These are phyloP conservation scores for Tragelaphus eurycerus DNA, from an alignment of 2,797 vertebrate genomes.

Conservation along the genomic window DNA sequence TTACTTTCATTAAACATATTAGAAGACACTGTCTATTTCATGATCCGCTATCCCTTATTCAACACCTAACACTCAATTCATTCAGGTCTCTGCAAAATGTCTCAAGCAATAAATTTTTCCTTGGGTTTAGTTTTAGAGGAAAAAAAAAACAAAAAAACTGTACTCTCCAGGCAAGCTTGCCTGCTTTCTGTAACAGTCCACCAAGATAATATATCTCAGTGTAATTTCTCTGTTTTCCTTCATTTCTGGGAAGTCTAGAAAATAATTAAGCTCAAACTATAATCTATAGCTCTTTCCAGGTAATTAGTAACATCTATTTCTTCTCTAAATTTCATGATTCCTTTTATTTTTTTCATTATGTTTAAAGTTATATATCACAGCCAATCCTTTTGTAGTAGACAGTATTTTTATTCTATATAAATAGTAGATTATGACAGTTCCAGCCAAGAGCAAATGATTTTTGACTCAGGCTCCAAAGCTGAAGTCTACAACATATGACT, in stretches of 20 bases:
- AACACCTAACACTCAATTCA: constrained; percentile 54
- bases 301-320: not conserved
- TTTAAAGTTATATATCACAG: not conserved
- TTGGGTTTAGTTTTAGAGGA: constrained; percentile 3
- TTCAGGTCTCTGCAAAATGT: constrained; percentile 39
- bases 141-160: not conserved
- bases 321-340: not conserved
- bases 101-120: constrained; percentile 52
- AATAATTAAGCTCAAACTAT: not conserved
- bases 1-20: constrained; percentile 48
- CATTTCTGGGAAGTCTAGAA: constrained; percentile 22
- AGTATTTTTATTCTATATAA: constrained; percentile 41
- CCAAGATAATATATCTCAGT: not conserved
- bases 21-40: constrained; percentile 53
- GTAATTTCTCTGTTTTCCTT: not conserved
- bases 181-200: not conserved
- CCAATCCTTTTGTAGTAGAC: not conserved
- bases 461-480: not conserved
- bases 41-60: constrained; percentile 14
- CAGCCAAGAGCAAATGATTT: not conserved
- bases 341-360: not conserved
- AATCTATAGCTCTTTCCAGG: not conserved
- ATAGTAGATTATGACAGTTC: not conserved
- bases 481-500: not conserved
- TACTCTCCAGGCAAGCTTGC: constrained; percentile 12